Conservation (phyloP, 1,140 invertebrate species). For the Triops cancriformis region DNA sequence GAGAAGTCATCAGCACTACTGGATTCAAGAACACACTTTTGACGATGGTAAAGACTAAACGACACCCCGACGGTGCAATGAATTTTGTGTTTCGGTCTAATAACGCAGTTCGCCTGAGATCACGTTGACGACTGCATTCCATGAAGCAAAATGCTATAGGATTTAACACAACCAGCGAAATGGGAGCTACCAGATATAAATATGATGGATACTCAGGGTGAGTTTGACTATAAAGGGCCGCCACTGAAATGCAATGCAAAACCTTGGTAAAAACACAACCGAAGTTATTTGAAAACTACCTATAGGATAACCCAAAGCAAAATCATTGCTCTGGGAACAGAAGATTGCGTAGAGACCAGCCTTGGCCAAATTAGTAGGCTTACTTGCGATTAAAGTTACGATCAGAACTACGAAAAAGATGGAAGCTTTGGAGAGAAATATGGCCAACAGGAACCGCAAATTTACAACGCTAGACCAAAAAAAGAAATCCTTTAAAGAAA, state of each 20-base stretch:
- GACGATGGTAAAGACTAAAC: not conserved
- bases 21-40: constrained; percentile 74
- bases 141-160: constrained; percentile 83
- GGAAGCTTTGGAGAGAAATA: constrained; percentile 73
- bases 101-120: not conserved
- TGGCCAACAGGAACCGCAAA: constrained; percentile 78
- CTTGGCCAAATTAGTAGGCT: constrained; percentile 67
- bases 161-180: constrained; percentile 85
- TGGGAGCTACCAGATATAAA: constrained; percentile 87
- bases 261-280: constrained; percentile 20
- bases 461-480: constrained; percentile 54
- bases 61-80: not conserved
- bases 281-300: constrained; percentile 51
- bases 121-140: constrained; percentile 67
- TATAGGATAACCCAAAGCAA: constrained; percentile 93
- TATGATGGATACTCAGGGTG: constrained; percentile 86
- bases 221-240: constrained; percentile 48
- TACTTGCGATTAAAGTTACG: constrained; percentile 66
- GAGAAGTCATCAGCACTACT: constrained; percentile 82
- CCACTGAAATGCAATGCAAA: constrained; percentile 38
- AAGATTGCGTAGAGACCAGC: constrained; percentile 91
- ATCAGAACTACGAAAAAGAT: constrained; percentile 75
- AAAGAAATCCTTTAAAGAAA: not conserved
- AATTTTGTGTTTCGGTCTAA: constrained; percentile 10
- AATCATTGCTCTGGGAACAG: constrained; percentile 95